Evolutionary conservation across 2,797 vertebrate genomes (phyloP).

Genomic region (Bryconaethiops microstoma): DNA sequence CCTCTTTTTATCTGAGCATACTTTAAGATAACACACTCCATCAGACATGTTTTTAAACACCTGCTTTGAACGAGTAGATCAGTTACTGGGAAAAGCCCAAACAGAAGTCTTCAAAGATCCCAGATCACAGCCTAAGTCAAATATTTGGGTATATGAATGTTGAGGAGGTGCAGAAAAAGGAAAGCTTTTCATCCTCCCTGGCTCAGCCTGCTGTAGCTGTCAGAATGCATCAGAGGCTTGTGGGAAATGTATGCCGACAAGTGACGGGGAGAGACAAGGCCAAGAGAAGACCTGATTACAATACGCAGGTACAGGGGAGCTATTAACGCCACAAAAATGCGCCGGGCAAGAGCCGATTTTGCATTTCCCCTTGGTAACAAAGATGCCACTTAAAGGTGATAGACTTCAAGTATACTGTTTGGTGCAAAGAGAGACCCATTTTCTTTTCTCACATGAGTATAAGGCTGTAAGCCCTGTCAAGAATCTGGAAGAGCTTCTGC

Average conservation of each 20-base stretch:
- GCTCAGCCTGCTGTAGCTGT: constrained; percentile 73
- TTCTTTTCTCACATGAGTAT: neutral
- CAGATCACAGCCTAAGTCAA: constrained; percentile 75
- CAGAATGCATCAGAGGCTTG: constrained; percentile 69
- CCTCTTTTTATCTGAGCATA: neutral
- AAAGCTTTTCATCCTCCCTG: constrained; percentile 72
- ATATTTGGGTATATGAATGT: constrained; percentile 72
- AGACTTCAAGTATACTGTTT: neutral
- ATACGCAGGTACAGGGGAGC: constrained; percentile 7
- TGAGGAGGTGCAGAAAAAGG: constrained; percentile 63
- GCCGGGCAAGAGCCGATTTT: neutral
- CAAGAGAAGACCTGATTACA: constrained; percentile 62
- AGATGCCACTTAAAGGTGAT: neutral
- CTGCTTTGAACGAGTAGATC: constrained; percentile 76
- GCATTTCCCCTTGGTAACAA: neutral
- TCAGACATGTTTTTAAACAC: constrained; percentile 69
- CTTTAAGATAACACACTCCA: constrained; percentile 55
- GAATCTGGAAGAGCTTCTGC: neutral
- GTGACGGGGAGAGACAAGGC: constrained; percentile 63
- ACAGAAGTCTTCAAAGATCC: constrained; percentile 73
- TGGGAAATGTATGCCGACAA: constrained; percentile 66
- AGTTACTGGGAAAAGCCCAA: constrained; percentile 69
- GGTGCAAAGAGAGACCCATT: neutral
- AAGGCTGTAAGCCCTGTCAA: neutral
- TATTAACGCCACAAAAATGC: constrained; percentile 5